Base-by-base conservation (phyloP, 2,797 vertebrate species). In the Gallirallus australis region DNA sequence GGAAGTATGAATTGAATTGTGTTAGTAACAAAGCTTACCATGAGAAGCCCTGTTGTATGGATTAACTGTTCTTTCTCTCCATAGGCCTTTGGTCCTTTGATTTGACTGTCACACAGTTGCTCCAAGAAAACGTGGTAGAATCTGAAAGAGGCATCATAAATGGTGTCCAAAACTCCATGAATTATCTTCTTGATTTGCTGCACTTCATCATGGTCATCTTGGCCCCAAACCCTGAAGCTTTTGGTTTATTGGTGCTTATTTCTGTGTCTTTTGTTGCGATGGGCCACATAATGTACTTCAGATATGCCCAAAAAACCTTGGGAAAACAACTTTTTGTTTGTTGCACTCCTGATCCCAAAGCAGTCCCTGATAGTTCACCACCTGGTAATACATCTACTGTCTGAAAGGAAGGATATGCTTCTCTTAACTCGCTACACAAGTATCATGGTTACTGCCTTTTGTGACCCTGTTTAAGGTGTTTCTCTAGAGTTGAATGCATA, bases 141-240 rank as follows among this genome's bases (percentile, higher is more conserved):
- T 99, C 99, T 5, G 99, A 99, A 98, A 98, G 99, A 95, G 99
- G 99, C 65, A 98, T 99, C 96, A 99, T 99, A 97, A 99, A 99
- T 4, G 99, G 99, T 31, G 99, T 99, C 96, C 99, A 99, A 97
- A 99, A 99, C 98, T 99, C 99, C 97, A 99, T 99, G 99, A 99
- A 99, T 97, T 99, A 99, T 94, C 99, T 99, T 96, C 98, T 99
- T 47, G 99, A 99, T 97, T 98, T 99, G 89, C 97, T 99, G 97
- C 99, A 99, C 98, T 99, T 99, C 98, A 99, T 99, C 98, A 99
- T 99, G 99, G 99, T 99, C 96, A 99, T 99, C 96, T 97, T 99
- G 97, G 99, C 99, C 23, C 99, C 99, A 4, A 99, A 99, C 91
- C 99, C 98, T 1, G 99, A 99, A 97, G 99, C 99, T 86, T 99